These are phyloP conservation scores for Lordiphosa collinella DNA, from an alignment of 1,140 invertebrate genomes.

Conservation along the genomic window DNA sequence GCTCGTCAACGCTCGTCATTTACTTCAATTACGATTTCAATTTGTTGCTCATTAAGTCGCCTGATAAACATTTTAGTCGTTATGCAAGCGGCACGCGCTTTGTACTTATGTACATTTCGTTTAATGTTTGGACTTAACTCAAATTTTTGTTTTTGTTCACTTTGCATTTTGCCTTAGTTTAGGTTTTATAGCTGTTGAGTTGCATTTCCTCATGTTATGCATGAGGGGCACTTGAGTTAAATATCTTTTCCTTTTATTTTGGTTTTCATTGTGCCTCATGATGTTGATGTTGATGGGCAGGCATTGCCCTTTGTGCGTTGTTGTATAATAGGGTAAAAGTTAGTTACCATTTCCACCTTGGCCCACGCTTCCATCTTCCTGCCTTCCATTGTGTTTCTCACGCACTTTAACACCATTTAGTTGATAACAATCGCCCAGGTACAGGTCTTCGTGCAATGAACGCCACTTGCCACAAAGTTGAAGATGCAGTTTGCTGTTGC, in stretches of 20 bases:
- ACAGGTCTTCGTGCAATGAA: slow-evolving; percentile 48
- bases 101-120: slow-evolving; percentile 10
- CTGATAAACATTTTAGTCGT: slow-evolving; percentile 62
- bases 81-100: slow-evolving; percentile 64
- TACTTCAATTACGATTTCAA: slow-evolving; percentile 71
- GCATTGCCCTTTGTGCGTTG: slow-evolving; percentile 39
- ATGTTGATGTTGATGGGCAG: slow-evolving; percentile 17
- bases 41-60: slow-evolving; percentile 67
- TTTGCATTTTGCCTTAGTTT: slow-evolving; percentile 10
- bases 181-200: slow-evolving; percentile 14
- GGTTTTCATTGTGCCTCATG: slow-evolving; percentile 8
- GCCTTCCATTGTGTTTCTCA: slow-evolving; percentile 53
- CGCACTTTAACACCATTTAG: slow-evolving; percentile 76
- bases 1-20: slow-evolving; percentile 32
- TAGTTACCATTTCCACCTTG: slow-evolving; percentile 26
- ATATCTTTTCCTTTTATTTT: slow-evolving; percentile 31
- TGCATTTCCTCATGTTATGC: slow-evolving; percentile 41
- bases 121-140: slow-evolving; percentile 28
- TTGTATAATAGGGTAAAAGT: slow-evolving; percentile 66
- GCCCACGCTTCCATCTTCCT: slow-evolving; percentile 7
- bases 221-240: slow-evolving; percentile 34
- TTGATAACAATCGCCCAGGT: slow-evolving; percentile 66
- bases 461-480: slow-evolving; percentile 58
- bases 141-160: slow-evolving; percentile 3
- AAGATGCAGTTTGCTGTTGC: slow-evolving; percentile 46